Percentiles rank a stretch among this genome's conserved stretches.
These are phyloP conservation scores for Pogoniulus pusillus DNA, from an alignment of 2,797 vertebrate genomes.

Conservation along the genomic window DNA sequence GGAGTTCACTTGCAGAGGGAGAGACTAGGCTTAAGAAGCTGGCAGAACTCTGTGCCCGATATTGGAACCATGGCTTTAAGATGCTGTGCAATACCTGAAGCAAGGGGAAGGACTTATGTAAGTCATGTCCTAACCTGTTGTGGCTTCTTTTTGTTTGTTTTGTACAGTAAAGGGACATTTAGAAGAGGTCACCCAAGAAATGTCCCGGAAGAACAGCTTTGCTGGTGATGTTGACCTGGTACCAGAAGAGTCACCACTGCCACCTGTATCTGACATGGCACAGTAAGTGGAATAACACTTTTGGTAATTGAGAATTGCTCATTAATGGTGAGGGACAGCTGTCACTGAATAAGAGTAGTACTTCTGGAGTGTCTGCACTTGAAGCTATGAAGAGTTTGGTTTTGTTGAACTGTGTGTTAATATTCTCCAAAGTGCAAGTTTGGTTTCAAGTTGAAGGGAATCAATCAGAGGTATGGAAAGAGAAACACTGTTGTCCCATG, in stretches of 20 bases:
- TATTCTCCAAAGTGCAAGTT: background rate
- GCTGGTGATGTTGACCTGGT: constrained; percentile 82
- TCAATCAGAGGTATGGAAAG: background rate
- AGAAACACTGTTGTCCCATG: background rate
- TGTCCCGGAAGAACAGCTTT: constrained; percentile 83
- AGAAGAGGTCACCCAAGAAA: constrained; percentile 43
- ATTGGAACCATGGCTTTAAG: background rate
- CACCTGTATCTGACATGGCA: constrained; percentile 72
- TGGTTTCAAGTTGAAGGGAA: background rate
- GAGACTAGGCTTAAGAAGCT: background rate
- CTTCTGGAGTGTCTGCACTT: background rate
- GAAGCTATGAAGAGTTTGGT: background rate
- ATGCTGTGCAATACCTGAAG: background rate
- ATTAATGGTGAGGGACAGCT: background rate
- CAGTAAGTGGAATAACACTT: constrained; percentile 79
- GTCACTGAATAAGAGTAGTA: background rate
- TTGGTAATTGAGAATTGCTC: background rate
- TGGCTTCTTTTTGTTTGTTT: background rate
- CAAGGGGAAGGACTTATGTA: background rate
- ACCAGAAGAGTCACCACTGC: constrained; percentile 79
- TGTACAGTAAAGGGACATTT: constrained; percentile 8
- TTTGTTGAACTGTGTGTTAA: background rate
- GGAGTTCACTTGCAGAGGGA: background rate
- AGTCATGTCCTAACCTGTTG: background rate
- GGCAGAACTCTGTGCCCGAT: background rate